Base-by-base conservation (phyloP, 2,888 invertebrate species). In the Taenaris catops region DNA sequence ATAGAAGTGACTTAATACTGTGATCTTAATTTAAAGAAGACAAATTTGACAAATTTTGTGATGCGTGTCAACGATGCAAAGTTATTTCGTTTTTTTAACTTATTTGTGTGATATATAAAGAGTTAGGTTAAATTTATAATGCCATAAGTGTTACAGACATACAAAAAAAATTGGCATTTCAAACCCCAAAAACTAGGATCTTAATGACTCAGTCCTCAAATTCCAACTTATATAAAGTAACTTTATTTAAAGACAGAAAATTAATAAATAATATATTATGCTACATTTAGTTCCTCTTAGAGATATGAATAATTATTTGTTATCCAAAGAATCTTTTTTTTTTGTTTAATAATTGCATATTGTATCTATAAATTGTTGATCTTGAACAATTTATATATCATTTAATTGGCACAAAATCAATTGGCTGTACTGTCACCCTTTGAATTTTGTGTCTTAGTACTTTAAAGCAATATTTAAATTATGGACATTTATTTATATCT, bases 11-110 rank as follows among this genome's bases (percentile, higher is more conserved):
- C 83, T 83, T 84, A 81, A 76, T 74, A 76, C 86, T 86, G 86
- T 86, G 86, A 86, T 86, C 81, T 79, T 86, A 86, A 80, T 86
- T 86, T 86, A 84, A 83, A 64, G 65, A 69, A 76, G 68, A 68
- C 68, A 79, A 73, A 75, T 81, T 80, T 74, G 72, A 80, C 67
- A 69, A 74, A 72, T 76, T 80, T 81, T 81, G 64, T 73, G 76
- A 45, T 53, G 55, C 35, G 70, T 63, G 71, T n/a, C 41, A 79
- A 80, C 67, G 76, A 75, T 79, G 63, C 53, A 60, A 41, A 45
- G 46, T 61, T 48, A 63, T 57, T 66, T 56, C 61, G 38, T 58
- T 70, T 58, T 69, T 73, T 71, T 79, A 74, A 79, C 63, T 80
- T 79, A 79, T 76, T 76, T 66, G 53, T 62, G 58, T 32, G 62